Conservation (phyloP, 1,140 invertebrate species). For the Danaus melanippus region DNA sequence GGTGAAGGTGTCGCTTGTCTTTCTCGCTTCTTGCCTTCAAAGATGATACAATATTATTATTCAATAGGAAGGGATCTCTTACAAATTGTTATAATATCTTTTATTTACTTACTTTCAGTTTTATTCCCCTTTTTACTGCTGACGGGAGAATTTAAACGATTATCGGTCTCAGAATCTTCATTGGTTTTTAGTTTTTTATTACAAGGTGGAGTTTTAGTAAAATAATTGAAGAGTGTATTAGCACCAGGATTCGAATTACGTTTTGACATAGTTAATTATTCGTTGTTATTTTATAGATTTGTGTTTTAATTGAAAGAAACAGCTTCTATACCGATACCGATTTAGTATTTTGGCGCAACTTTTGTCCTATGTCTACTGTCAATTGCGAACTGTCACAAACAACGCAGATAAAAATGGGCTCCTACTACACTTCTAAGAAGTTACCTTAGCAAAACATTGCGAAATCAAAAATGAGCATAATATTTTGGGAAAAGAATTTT, state of each 20-base stretch:
- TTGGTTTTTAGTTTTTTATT: constrained; percentile 51
- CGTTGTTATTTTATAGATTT: not conserved
- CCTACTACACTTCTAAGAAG: too few species aligned
- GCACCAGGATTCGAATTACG: constrained; percentile 46
- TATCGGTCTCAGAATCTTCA: constrained; percentile 18
- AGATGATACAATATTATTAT: constrained; percentile 8
- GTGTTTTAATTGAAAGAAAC: constrained; percentile 1
- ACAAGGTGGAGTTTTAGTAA: constrained; percentile 70
- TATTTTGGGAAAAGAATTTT: too few species aligned
- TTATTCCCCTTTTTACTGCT: constrained; percentile 35
- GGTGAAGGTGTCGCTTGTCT: constrained; percentile 41
- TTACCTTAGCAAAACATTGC: too few species aligned
- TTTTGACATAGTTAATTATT: constrained; percentile 50
- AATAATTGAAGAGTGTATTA: constrained; percentile 76
- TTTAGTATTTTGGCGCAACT: too few species aligned
- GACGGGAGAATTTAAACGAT: constrained; percentile 27
- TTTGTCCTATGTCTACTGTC: too few species aligned
- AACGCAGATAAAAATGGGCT: too few species aligned
- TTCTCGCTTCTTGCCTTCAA: constrained; percentile 51
- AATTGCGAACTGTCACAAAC: too few species aligned
- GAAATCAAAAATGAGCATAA: too few species aligned
- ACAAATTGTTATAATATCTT: not conserved
- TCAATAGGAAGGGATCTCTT: not conserved
- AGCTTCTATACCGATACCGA: not conserved
- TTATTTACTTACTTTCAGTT: constrained; percentile 36